Conservation (phyloP, 2,113 vertebrate species). For the Clinocottus analis region DNA sequence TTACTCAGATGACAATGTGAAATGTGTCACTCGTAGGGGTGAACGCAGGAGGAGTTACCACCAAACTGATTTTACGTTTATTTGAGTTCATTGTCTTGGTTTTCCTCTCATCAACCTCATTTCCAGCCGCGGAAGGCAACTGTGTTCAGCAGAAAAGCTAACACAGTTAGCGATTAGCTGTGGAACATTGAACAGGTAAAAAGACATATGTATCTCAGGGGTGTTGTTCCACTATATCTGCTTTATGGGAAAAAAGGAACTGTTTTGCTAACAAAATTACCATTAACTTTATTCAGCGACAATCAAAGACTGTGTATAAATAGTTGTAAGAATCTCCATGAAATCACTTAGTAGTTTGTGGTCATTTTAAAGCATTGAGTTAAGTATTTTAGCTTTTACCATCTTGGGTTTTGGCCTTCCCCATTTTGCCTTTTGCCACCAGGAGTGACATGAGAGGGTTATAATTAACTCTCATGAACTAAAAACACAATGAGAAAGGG, state of each 20-base stretch:
- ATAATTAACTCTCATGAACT: no score
- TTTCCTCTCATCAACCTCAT: background rate
- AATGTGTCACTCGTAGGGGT: background rate
- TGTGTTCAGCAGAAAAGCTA: background rate
- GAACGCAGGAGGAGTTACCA: background rate
- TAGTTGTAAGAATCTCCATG: background rate
- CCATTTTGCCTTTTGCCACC: no score
- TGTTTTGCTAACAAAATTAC: background rate
- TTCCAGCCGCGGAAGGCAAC: background rate
- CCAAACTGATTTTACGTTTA: background rate
- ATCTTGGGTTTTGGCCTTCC: no score
- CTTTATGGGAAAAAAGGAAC: background rate
- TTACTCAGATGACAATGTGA: background rate
- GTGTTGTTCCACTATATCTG: background rate
- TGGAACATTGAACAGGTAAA: background rate
- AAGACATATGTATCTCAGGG: background rate
- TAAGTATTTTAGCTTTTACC: no score
- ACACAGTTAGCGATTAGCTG: background rate
- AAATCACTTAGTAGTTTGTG: no score
- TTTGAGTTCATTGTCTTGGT: background rate
- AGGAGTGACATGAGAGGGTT: no score
- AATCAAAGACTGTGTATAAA: background rate
- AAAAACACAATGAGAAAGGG: background rate
- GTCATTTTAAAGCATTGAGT: no score
- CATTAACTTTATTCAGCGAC: no score